Evolutionary conservation across 2,888 invertebrate species (phyloP).

Genomic region (Pristionchus exspectatus): DNA sequence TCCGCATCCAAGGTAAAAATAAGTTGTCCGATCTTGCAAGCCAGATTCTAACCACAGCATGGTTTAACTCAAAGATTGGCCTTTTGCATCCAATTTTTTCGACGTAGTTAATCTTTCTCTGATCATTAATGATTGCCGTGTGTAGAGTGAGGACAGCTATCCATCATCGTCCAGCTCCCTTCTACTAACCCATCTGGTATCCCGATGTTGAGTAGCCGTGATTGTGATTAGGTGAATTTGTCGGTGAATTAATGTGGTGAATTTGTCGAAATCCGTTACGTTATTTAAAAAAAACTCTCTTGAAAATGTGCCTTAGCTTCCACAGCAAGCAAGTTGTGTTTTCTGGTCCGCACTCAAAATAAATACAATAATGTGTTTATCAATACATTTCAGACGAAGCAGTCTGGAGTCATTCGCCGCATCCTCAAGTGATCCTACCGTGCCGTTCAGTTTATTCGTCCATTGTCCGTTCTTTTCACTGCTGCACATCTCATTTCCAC

Average conservation of each 20-base stretch:
- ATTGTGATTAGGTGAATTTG: background rate
- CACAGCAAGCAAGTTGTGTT: background rate
- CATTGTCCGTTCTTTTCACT: too few relatives aligned
- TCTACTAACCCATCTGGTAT: conserved; percentile 3
- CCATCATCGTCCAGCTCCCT: background rate
- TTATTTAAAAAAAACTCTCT: background rate
- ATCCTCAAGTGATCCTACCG: background rate
- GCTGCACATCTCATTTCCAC: too few relatives aligned
- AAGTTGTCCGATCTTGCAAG: background rate
- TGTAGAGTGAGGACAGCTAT: background rate
- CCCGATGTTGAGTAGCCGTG: background rate
- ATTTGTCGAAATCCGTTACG: background rate
- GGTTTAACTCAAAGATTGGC: background rate
- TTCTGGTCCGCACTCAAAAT: background rate
- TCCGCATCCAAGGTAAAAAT: background rate
- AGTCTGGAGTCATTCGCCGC: background rate
- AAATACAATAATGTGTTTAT: background rate
- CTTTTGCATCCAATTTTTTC: background rate
- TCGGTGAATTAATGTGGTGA: background rate
- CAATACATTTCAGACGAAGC: background rate
- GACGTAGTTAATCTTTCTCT: background rate
- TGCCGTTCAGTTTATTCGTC: too few relatives aligned
- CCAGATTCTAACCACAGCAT: background rate
- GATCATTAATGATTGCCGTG: background rate
- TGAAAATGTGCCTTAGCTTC: background rate